Base-by-base conservation (phyloP, 1,140 invertebrate species). In the Cepaea nemoralis region DNA sequence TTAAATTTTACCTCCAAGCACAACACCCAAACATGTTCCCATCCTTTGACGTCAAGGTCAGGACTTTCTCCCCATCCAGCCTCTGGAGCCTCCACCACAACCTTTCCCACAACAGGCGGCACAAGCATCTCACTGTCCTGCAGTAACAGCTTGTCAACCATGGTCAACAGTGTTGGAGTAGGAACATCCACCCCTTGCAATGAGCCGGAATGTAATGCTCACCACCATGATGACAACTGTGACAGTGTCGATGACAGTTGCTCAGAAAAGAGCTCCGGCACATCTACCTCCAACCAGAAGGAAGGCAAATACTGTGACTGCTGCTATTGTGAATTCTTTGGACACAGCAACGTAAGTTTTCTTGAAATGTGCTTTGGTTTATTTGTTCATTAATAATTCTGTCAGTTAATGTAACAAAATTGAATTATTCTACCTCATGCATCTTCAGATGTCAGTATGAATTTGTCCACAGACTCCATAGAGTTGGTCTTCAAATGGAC, bases 301-400 rank as follows among this genome's bases (percentile, higher is more conserved):
- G 94, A 94, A 84, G 92, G 93, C 14, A 93, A 93, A 86, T 94
- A 94, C 85, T 95, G 94, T 90, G 94, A 94, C 87, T 95, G 94
- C 90, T 95, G 94, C 88, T 95, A 94, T 87, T 95, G 94, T 89
- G 94, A 95, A 91, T 94, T 95, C 77, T 95, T 95, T 90, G 94
- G 94, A 5, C 94, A 94, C 89, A 94, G 93, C 55, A 93, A 93
- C 88, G 94, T 94, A 89, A 93, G 93, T 92, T 80, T 27, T 16
- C 63, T 37, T 33, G 10, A 5, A 45, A 19, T 45, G 42, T 45
- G 19, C 19, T 45, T 45, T n/a, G n/a, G n/a, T n/a, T n/a, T n/a
- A n/a, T n/a, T n/a, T n/a, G n/a, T n/a, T n/a, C n/a, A n/a, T n/a
- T n/a, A n/a, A n/a, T n/a, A n/a, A n/a, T n/a, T n/a, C n/a, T n/a